Base-by-base conservation (phyloP, 37 sponge, comb jelly and placozoan genomes). In the Dysidea cf. avara region DNA sequence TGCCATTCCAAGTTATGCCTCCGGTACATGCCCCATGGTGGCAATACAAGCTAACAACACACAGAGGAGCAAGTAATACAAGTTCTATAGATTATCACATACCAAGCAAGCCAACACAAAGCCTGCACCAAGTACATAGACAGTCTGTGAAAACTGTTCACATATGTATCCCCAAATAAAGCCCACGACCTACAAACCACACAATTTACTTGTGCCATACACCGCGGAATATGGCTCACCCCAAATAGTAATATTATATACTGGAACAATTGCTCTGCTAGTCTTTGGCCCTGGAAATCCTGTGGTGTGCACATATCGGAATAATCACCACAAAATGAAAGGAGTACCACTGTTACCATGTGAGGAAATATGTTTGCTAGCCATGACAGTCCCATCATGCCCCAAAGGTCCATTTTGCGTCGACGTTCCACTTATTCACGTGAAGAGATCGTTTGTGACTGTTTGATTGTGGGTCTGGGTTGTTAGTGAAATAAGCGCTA, bases 151-250 rank as follows among this genome's bases (percentile, higher is more conserved):
- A 39, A 90, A 90, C 66, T 90, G 92, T 64, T 97, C 89, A 49
- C 92, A 90, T 54, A 82, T 22, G 74, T 83, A 97, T 1, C 98
- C 98, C 98, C 98, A 97, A 3, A 89, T 61, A 85, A 97, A 93
- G 0, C 98, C 98, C 17, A 90, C 98, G 2, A 88, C 90, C 96
- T 96, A 61, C 3, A 76, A 37, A 30, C 24, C 64, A 47, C 1
- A 47, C 29, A 12, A 2, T 43, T 43, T 5, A 30, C 20, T 60
- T 43, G 50, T 14, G 24, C 63, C n/a, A 46, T 9, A 68, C 52
- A 68, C 6, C 2, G n/a, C 12, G 48, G 14, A 7, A 61, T n/a
- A 32, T 57, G 4, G 80, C 94, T 86, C 38, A 96, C 89, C 24
- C 77, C 92, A 79, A 97, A 97, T 13, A 93, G 62, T 1, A 90